phyloP scores from a whole-genome alignment of 2,888 invertebrate species.

The Eulithis prunata region DNA sequence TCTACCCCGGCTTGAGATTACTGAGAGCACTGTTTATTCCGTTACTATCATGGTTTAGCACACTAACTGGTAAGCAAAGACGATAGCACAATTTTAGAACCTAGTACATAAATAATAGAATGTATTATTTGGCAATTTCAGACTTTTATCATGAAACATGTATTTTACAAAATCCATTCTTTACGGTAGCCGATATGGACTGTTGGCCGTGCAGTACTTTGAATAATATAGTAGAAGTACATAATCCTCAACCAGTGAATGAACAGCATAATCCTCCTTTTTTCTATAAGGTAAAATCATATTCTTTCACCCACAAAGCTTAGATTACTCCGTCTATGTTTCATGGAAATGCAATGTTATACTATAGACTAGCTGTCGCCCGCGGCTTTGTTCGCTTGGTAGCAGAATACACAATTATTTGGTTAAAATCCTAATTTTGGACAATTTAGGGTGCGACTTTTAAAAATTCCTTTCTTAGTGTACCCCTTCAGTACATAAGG shows the following conservation, averaged over 20 bases:
- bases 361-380: too few species aligned
- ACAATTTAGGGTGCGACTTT: too few species aligned
- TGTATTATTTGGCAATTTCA: constrained; percentile 60
- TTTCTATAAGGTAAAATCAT: constrained; percentile 78
- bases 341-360: too few species aligned
- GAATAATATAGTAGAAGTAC: constrained; percentile 87
- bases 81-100: too few species aligned
- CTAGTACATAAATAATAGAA: too few species aligned
- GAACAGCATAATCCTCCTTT: constrained; percentile 77
- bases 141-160: constrained; percentile 94
- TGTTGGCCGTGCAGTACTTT: constrained; percentile 93
- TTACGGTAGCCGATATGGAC: constrained; percentile 91
- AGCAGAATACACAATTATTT: too few species aligned
- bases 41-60: constrained; percentile 89
- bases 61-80: constrained; percentile 85
- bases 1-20: constrained; percentile 91
- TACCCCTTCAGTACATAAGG: too few species aligned
- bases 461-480: too few species aligned
- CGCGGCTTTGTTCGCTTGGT: too few species aligned
- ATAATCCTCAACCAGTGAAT: constrained; percentile 74
- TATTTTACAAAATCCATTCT: constrained; percentile 92
- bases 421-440: too few species aligned
- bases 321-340: too few species aligned
- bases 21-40: constrained; percentile 90
- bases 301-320: too few species aligned